Percentiles rank a stretch among this genome's conserved stretches.
Conservation (phyloP, 1,140 invertebrate species). For the Drosophila lacteicornis region DNA sequence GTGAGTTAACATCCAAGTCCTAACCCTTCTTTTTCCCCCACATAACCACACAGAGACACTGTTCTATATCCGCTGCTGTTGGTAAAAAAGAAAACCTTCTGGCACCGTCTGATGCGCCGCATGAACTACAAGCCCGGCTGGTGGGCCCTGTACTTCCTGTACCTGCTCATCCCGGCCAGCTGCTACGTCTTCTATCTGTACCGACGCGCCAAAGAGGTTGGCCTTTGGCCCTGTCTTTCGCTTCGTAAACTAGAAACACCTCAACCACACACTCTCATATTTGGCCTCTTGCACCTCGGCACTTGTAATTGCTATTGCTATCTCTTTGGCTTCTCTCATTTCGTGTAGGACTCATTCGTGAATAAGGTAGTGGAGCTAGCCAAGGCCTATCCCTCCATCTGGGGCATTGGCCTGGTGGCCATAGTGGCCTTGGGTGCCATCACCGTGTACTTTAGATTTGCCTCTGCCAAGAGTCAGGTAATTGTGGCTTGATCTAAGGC, state of each 20-base stretch:
- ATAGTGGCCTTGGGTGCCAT: slow-evolving; percentile 89
- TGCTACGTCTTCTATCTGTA: slow-evolving; percentile 90
- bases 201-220: slow-evolving; percentile 89
- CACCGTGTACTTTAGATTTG: slow-evolving; percentile 86
- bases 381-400: slow-evolving; percentile 96
- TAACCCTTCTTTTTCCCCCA: background rate
- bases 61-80: slow-evolving; percentile 6
- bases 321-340: slow-evolving; percentile 49
- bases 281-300: slow-evolving; percentile 47
- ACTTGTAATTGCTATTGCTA: slow-evolving; percentile 52
- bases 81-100: slow-evolving; percentile 87
- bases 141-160: slow-evolving; percentile 92
- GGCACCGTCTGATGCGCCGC: slow-evolving; percentile 89
- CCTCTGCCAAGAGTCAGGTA: slow-evolving; percentile 77
- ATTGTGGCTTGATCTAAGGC: slow-evolving; percentile 51
- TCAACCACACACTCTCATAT: slow-evolving; percentile 31
- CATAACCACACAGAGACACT: slow-evolving; percentile 18
- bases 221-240: background rate
- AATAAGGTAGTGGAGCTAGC: slow-evolving; percentile 92
- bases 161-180: slow-evolving; percentile 90
- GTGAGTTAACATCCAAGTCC: slow-evolving; percentile 86
- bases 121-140: slow-evolving; percentile 92
- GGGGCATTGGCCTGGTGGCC: slow-evolving; percentile 91
- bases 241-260: slow-evolving; percentile 8
- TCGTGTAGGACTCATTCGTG: slow-evolving; percentile 91